phyloP scores from a whole-genome alignment of 2,113 vertebrate species.

The Myotis yumanensis region DNA sequence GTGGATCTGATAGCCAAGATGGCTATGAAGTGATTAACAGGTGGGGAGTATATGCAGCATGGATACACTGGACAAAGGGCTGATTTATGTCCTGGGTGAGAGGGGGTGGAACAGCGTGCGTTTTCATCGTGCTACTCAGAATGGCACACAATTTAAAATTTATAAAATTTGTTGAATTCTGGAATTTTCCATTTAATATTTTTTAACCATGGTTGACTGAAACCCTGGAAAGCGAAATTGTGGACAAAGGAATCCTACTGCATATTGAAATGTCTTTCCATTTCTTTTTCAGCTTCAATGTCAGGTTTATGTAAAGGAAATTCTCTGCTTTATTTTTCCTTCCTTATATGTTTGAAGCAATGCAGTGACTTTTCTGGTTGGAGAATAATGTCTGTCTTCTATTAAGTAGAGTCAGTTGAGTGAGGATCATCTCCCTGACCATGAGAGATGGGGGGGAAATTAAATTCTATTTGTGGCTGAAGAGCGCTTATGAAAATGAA shows the following conservation, averaged over 20 bases:
- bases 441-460: constrained; percentile 40
- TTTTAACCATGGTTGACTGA: background rate
- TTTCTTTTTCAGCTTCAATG: constrained; percentile 66
- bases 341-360: constrained; percentile 58
- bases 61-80: background rate
- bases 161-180: background rate
- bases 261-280: constrained; percentile 59
- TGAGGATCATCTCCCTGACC: constrained; percentile 38
- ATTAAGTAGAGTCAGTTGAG: constrained; percentile 21
- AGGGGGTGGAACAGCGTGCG: too few relatives aligned
- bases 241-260: background rate
- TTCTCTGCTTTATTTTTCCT: constrained; percentile 54
- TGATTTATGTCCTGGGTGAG: too few relatives aligned
- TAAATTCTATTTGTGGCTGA: constrained; percentile 56
- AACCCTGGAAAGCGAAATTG: background rate
- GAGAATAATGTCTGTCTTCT: constrained; percentile 62
- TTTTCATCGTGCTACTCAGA: background rate
- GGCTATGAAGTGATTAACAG: background rate
- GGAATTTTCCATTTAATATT: background rate
- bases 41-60: too few relatives aligned
- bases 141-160: background rate
- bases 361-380: constrained; percentile 57
- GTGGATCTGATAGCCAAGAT: background rate
- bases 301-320: constrained; percentile 66
- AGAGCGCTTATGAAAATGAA: constrained; percentile 65